A percentile compares a stretch with the other conserved stretches of the same genome.
phyloP scores from a whole-genome alignment of 35 echinoderm and acorn worm species.

The Ophiothrix spiculata region DNA sequence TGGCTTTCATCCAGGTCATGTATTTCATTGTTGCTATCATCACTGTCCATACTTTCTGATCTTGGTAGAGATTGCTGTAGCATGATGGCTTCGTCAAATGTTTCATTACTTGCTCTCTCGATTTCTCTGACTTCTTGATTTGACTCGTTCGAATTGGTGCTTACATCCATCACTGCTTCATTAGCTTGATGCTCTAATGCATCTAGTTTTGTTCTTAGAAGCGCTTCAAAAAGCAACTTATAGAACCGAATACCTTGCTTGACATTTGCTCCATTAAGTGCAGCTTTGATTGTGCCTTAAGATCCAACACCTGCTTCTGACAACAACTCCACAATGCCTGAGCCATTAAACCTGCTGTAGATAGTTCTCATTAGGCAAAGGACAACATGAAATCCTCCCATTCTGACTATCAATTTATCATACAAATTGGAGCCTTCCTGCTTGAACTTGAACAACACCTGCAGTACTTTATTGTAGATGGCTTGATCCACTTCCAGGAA shows the following conservation, averaged over 20 bases:
- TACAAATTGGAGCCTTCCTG: background rate
- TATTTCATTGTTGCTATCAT: background rate
- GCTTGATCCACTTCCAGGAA: slow-evolving; percentile 11
- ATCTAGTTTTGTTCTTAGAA: background rate
- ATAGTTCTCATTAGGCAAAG: slow-evolving; percentile 8
- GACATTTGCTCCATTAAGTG: background rate
- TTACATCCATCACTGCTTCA: no score
- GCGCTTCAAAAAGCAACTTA: background rate
- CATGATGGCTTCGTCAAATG: background rate
- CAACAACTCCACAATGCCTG: background rate
- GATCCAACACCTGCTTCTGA: slow-evolving; percentile 7
- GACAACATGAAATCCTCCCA: slow-evolving; percentile 10
- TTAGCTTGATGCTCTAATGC: background rate
- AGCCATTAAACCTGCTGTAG: background rate
- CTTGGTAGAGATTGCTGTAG: background rate
- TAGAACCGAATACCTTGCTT: background rate
- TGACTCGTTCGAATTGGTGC: no score
- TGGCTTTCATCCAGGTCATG: background rate
- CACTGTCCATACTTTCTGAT: background rate
- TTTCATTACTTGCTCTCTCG: no score
- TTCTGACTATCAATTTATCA: background rate
- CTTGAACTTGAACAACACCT: background rate
- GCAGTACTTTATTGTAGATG: slow-evolving; percentile 15
- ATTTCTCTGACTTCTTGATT: background rate
- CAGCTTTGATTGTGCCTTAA: background rate